These are phyloP conservation scores for Calcarius lapponicus DNA, from an alignment of 2,797 vertebrate species.

Conservation along the genomic window DNA sequence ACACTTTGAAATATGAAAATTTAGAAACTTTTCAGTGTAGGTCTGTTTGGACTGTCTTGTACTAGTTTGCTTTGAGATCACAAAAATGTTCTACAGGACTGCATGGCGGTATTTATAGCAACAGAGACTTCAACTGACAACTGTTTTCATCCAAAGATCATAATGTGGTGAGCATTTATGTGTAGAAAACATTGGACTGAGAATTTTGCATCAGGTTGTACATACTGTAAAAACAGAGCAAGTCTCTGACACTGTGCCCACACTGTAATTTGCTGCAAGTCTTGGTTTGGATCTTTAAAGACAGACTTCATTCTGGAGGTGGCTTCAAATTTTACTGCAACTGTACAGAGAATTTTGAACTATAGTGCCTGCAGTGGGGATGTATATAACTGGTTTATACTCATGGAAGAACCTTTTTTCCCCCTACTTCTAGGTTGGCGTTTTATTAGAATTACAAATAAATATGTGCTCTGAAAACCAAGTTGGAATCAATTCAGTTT, in stretches of 20 bases:
- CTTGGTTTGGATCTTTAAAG: neutral
- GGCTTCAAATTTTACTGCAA: neutral
- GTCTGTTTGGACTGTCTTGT: neutral
- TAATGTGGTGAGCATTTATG: neutral
- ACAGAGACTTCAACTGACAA: constrained; percentile 11
- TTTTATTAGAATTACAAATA: constrained; percentile 39
- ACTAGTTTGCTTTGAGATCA: neutral
- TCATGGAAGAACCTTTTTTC: neutral
- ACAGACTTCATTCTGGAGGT: neutral
- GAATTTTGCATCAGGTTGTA: neutral
- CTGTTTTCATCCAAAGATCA: neutral
- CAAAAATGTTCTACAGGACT: neutral
- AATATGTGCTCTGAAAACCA: constrained; percentile 1
- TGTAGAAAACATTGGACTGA: neutral
- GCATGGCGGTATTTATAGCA: neutral
- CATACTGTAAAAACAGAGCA: neutral
- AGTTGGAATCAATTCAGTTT: constrained; percentile 5
- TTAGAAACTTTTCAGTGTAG: neutral
- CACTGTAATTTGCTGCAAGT: neutral
- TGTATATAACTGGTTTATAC: constrained; percentile 18
- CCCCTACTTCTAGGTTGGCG: neutral
- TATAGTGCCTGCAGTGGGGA: neutral
- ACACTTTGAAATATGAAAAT: neutral
- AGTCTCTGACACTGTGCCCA: neutral
- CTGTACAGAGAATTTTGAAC: constrained; percentile 26